Evolutionary conservation across 2,113 vertebrate genomes (phyloP).

Genomic region (Rhagologus leucostigma): DNA sequence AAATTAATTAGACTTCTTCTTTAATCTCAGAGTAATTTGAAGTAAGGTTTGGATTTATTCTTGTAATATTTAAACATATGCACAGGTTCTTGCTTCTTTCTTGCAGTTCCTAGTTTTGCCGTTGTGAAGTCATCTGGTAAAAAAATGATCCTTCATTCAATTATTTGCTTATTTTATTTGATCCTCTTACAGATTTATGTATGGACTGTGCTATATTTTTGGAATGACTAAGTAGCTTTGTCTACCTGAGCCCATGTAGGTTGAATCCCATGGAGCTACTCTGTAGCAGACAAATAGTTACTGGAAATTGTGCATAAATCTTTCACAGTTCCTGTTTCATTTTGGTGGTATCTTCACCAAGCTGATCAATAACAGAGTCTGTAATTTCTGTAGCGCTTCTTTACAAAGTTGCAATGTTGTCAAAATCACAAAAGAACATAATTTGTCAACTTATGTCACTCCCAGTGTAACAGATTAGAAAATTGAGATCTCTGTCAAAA

Average conservation of each 20-base stretch:
- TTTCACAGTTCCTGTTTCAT: neutral
- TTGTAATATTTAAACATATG: neutral
- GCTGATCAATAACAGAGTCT: neutral
- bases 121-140: neutral
- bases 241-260: neutral
- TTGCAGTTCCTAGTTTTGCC: neutral
- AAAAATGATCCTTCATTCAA: neutral
- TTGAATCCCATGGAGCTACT: neutral
- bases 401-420: neutral
- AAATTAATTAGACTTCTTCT: neutral
- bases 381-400: neutral
- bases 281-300: neutral
- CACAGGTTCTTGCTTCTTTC: neutral
- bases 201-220: neutral
- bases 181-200: neutral
- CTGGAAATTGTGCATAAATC: neutral
- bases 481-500: constrained; percentile 17
- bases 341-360: neutral
- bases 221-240: neutral
- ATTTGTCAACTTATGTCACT: neutral
- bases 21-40: neutral
- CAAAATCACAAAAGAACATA: neutral
- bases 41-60: neutral
- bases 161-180: neutral
- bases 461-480: neutral